Evolutionary conservation across 2,888 invertebrate genomes (phyloP), one percentile per base, ranked within the genome.

Genomic region (Argyresthia goedartella): DNA sequence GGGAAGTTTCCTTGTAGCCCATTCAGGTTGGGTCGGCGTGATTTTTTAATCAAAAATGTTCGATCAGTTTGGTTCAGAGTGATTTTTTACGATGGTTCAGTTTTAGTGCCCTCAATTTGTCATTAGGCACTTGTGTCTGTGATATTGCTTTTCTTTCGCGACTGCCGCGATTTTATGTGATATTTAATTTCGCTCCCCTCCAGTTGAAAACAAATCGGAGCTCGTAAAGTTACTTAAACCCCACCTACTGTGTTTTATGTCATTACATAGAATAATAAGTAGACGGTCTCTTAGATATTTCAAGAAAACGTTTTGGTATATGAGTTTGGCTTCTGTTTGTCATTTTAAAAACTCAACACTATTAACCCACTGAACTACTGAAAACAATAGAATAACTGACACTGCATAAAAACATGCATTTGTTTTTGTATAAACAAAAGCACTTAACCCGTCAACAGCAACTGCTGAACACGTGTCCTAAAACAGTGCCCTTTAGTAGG

Each of bases 11-110:
- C 69, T 72, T 75, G 67, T 69, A 75, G 64, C 65, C 67, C 67
- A 66, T 68, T 71, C 62, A 73, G 81, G 81, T 81, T 77, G 79
- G 68, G 68, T 65, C 68, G 67, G 69, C 68, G 76, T 85, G 85
- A 85, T 82, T 86, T 84, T 86, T 85, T 86, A 85, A 86, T 86
- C 84, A 86, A 84, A 85, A 85, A 80, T 73, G 80, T 76, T 81
- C 81, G 80, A 79, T 81, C 76, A 73, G 80, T 76, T 81, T 81
- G 81, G 80, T 80, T 81, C 76, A 81, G 80, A 82, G 84, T 84
- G 84, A 82, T 82, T 84, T 82, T 86, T 84, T 84, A 85, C 81
- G 85, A 85, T 74, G 72, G 71, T 70, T 71, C 76, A 81, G 73
- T 79, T 80, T 73, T 67, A 76, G 57, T 68, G 69, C 75, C 75